A percentile compares a stretch with the other conserved stretches of the same genome.
Conservation (phyloP, 2,888 invertebrate genomes). For the Octonoba sinensis region DNA sequence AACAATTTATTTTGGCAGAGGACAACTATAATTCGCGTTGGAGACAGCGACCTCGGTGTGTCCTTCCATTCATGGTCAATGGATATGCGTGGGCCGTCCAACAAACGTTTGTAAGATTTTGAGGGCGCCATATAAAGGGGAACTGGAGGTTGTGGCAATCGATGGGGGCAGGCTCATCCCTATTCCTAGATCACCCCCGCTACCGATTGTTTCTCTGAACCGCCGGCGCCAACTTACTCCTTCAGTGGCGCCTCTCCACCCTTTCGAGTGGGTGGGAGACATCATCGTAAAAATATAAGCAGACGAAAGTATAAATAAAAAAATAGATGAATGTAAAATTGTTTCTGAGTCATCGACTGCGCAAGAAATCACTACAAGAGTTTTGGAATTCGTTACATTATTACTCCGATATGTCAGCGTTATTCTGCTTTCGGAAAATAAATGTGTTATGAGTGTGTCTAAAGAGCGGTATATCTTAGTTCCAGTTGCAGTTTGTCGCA, state of each 20-base stretch:
- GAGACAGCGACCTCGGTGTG: background rate
- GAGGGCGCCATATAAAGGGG: background rate
- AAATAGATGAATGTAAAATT: no score
- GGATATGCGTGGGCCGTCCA: conserved; percentile 31
- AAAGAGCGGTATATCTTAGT: no score
- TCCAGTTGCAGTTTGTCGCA: no score
- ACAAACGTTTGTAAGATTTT: conserved; percentile 49
- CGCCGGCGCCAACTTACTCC: conserved; percentile 32
- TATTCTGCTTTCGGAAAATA: no score
- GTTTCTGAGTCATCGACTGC: no score
- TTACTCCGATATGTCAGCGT: no score
- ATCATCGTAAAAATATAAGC: conserved; percentile 35
- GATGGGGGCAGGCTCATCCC: background rate
- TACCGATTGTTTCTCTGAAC: conserved; percentile 43
- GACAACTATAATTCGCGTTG: background rate
- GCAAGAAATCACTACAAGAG: no score
- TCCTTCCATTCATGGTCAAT: conserved; percentile 39
- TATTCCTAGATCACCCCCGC: conserved; percentile 4
- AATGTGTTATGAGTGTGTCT: no score
- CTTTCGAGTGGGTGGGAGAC: background rate
- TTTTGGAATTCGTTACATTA: no score
- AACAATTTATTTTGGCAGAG: background rate
- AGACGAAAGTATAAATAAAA: conserved; percentile 31
- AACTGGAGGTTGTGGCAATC: no score
- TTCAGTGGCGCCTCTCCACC: conserved; percentile 30